Evolutionary conservation across 2,113 vertebrate species (phyloP), one percentile per base, ranked within the genome.

Genomic region (Malurus cyaneus): DNA sequence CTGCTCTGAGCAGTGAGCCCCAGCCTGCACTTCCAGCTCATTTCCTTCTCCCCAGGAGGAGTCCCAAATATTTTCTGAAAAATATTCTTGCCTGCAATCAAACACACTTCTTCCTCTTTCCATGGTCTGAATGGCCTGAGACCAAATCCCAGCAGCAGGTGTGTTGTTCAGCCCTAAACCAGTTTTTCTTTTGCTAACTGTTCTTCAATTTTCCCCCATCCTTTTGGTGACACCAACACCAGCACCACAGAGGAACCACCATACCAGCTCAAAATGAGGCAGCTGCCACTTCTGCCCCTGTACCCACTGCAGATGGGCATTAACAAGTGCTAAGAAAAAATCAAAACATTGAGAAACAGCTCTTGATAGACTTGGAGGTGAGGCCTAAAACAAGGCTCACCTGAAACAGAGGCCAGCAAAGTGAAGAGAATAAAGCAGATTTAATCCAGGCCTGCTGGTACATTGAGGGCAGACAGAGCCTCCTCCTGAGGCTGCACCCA

Each of bases 201-300:
- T 41, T 53, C 76, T 59, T 56, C 29, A 13, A 11, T 25, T 60
- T 28, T 42, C 12, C 25, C 46, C 41, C 28, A 44, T 11, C 46
- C 20, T 73, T 44, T 41, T 28, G 46, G 44, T 2, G 1, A 60
- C 13, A 18, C 24, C 5, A 9, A 31, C 5, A 3, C 18, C 66
- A 65, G 50, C 1, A 0, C n/a, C 31, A 15, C 0, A 2, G 4
- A 8, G 19, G n/a, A 8, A 29, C 13, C 26, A 24, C 34, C 3
- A 19, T 5, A 34, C 31, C 39, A 91, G 44, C 44, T 59, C 47
- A 44, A 7, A 39, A 81, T 1, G 0, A 86, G 57, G 61, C n/a
- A 74, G 42, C 4, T 34, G 54, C 5, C 84, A 41, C 25, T 25
- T 23, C 67, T 76, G 18, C 47, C 59, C 47, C 61, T 41, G 26